Evolutionary conservation across 1,140 invertebrate species (phyloP), one percentile per base, ranked within the genome.

Genomic region (Monochamus saltuarius): DNA sequence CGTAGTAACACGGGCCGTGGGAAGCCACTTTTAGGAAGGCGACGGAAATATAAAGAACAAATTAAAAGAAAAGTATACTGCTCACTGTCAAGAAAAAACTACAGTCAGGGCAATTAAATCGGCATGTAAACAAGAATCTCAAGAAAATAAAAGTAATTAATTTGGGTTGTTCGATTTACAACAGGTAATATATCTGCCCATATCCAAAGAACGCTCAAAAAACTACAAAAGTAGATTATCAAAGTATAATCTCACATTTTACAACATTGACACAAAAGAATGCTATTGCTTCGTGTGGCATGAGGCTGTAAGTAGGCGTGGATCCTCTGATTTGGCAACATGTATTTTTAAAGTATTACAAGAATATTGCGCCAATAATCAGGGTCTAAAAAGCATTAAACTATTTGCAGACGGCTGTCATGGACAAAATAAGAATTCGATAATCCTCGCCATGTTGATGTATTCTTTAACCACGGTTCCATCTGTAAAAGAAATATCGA

Each of bases 321-420:
- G 50, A 11, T n/a, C 50, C 9, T 59, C 47, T 4, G 56, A 59
- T 35, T 52, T 59, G 19, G 6, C 56, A 6, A 52, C 56, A 51
- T 16, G 16, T 14, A 7, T 53, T 9, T 53, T 36, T 29, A 38
- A 42, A 42, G 19, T 29, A 4, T 53, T 59, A n/a, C 14, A 16
- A 54, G 39, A 22, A 10, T 59, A 52, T 52, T 37, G 39, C 34
- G 22, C 38, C 35, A 59, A 59, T n/a, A n/a, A 29, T 29, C 22
- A 29, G 29, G 34, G 16, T 29, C 37, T 59, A 13, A 11, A 39
- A n/a, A 35, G 7, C n/a, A 29, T 57, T 36, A n/a, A 13, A 11
- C 49, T 57, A 50, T 57, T 57, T 36, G 40, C 43, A 10, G 56
- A 53, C 29, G 36, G 38, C n/a, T 53, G 50, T 29, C 11, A 19